phyloP scores from a whole-genome alignment of 2,888 invertebrate genomes.

The Micropterix aruncella region DNA sequence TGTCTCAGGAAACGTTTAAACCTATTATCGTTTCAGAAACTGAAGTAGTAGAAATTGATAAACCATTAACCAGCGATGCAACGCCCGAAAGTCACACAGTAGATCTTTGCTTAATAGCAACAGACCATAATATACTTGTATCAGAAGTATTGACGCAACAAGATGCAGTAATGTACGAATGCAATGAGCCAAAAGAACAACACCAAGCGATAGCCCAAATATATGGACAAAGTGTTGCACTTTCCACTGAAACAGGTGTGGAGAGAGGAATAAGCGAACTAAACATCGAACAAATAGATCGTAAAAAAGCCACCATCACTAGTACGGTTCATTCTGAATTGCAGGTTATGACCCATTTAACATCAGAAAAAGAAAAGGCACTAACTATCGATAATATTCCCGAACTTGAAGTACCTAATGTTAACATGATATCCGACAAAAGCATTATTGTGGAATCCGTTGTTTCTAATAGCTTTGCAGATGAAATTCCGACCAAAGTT shows the following conservation, averaged over 20 bases:
- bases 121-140: constrained; percentile 33
- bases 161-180: constrained; percentile 31
- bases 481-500: background rate
- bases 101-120: constrained; percentile 15
- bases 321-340: constrained; percentile 23
- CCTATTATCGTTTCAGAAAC: constrained; percentile 28
- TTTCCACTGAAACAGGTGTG: constrained; percentile 38
- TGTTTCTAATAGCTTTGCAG: background rate
- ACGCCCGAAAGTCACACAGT: constrained; percentile 21
- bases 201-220: constrained; percentile 22
- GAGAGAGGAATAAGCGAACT: constrained; percentile 37
- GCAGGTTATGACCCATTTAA: background rate
- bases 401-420: constrained; percentile 15
- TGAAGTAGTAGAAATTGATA: constrained; percentile 30
- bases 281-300: constrained; percentile 22
- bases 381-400: constrained; percentile 13
- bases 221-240: constrained; percentile 30
- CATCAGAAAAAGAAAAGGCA: constrained; percentile 17
- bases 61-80: constrained; percentile 16
- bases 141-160: constrained; percentile 41
- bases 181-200: constrained; percentile 26
- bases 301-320: constrained; percentile 20
- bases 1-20: constrained; percentile 20
- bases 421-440: constrained; percentile 19
- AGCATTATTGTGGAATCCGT: constrained; percentile 17